Evolutionary conservation across 1,140 invertebrate species (phyloP).

Genomic region (Drosophila sucinea): DNA sequence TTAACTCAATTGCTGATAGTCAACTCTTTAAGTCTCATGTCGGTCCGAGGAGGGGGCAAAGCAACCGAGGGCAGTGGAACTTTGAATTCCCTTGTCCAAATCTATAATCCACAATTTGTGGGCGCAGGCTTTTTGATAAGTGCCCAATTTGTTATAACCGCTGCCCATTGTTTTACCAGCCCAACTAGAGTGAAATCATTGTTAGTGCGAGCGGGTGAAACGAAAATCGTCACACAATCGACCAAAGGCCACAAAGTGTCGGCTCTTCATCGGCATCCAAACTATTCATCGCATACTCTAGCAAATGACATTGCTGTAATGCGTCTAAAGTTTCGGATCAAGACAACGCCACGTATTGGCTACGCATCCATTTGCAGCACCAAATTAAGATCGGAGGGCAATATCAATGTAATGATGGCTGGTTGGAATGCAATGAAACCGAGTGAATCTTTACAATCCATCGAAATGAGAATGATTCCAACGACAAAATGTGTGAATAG

Average conservation of each 20-base stretch:
- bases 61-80: no score
- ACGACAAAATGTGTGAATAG: not conserved
- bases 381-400: not conserved
- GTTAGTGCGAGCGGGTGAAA: constrained; percentile 14
- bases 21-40: not conserved
- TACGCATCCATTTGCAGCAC: constrained; percentile 15
- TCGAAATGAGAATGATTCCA: not conserved
- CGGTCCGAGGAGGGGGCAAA: not conserved
- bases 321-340: not conserved
- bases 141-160: constrained; percentile 21
- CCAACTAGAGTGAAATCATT: not conserved
- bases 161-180: constrained; percentile 16
- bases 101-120: constrained; percentile 26
- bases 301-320: constrained; percentile 26
- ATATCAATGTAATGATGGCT: not conserved
- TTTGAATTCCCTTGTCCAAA: constrained; percentile 27
- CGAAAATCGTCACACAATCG: not conserved
- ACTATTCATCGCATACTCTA: not conserved
- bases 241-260: not conserved
- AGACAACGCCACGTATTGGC: not conserved
- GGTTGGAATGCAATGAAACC: constrained; percentile 16
- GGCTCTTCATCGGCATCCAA: constrained; percentile 9
- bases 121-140: constrained; percentile 16
- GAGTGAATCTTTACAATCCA: not conserved
- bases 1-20: not conserved